Percentiles rank a stretch among this genome's conserved stretches.
Conservation (phyloP, 2,888 invertebrate species). For the Crematogaster levior region DNA sequence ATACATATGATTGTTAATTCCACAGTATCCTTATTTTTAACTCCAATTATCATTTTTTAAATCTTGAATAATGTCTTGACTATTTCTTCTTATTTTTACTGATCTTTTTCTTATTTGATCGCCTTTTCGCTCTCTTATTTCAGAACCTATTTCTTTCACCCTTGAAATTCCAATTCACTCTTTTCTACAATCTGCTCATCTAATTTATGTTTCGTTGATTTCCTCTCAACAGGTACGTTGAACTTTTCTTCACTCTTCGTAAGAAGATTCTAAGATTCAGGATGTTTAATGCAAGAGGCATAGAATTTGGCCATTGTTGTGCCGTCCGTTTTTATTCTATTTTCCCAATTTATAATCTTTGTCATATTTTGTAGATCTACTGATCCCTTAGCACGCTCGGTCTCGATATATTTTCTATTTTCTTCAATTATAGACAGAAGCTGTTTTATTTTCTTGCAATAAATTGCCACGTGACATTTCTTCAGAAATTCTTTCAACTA, state of each 20-base stretch:
- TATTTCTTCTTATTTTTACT: slow-evolving; percentile 40
- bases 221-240: slow-evolving; percentile 89
- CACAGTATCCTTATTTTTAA: slow-evolving; percentile 70
- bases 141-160: slow-evolving; percentile 75
- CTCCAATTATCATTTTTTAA: slow-evolving; percentile 89
- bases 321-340: slow-evolving; percentile 87
- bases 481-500: slow-evolving; percentile 92
- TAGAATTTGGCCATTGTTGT: slow-evolving; percentile 91
- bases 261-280: slow-evolving; percentile 87
- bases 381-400: slow-evolving; percentile 88
- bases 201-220: slow-evolving; percentile 80
- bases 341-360: slow-evolving; percentile 88
- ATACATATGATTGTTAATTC: slow-evolving; percentile 5
- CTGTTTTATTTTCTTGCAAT: slow-evolving; percentile 88
- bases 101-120: slow-evolving; percentile 79
- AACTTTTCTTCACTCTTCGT: slow-evolving; percentile 91
- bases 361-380: slow-evolving; percentile 89
- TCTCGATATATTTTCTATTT: slow-evolving; percentile 90
- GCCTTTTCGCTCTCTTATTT: slow-evolving; percentile 82
- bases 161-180: slow-evolving; percentile 46
- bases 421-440: slow-evolving; percentile 86
- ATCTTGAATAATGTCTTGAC: slow-evolving; percentile 90
- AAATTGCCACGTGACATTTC: slow-evolving; percentile 89
- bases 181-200: slow-evolving; percentile 80
- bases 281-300: slow-evolving; percentile 89